Evolutionary conservation across 2,113 vertebrate genomes (phyloP), one percentile per base, ranked within the genome.

Genomic region (Phycodurus eques): DNA sequence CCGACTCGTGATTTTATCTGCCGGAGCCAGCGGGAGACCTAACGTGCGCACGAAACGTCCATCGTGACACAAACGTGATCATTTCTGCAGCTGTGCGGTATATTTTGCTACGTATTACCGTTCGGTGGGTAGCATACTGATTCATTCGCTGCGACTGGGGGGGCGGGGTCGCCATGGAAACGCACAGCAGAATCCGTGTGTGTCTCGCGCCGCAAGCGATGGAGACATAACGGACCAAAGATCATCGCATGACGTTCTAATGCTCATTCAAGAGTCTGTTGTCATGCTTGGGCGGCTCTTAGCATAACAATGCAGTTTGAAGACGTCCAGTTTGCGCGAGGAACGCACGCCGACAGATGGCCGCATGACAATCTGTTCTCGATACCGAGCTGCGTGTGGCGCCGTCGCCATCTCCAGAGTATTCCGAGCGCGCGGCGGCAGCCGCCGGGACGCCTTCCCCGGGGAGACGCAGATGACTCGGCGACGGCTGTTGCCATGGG

Each of bases 401-500:
- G 53, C 51, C 13, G 13, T 59, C 47, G 17, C 77, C 74, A 82
- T 83, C 80, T 72, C 74, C 51, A 0, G 27, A 57, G 60, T 7
- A 57, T 72, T 70, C n/a, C 0, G 61, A 78, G 39, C 70, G 43
- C 70, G 43, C 31, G 56, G 70, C 74, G 70, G 44, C 75, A 67
- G 70, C 63, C 47, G 10, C 27, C 44, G 19, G 20, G 10, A 1
- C 62, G 39, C 10, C 35, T n/a, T 51, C 61, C 61, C 61, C 60
- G 20, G 42, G 66, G 70, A 84, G 75, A 56, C 68, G 4, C 49
- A 75, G 73, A 75, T 67, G 89, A 90, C 88, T 89, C 89, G 88
- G 89, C 88, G 87, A 80, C 87, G 83, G 85, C 85, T 82, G 88
- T 91, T 86, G 84, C 83, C 73, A 86, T 79, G 84, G 85, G 85